Base-by-base conservation (phyloP, 2,113 vertebrate genomes). In the Petroica traversi region DNA sequence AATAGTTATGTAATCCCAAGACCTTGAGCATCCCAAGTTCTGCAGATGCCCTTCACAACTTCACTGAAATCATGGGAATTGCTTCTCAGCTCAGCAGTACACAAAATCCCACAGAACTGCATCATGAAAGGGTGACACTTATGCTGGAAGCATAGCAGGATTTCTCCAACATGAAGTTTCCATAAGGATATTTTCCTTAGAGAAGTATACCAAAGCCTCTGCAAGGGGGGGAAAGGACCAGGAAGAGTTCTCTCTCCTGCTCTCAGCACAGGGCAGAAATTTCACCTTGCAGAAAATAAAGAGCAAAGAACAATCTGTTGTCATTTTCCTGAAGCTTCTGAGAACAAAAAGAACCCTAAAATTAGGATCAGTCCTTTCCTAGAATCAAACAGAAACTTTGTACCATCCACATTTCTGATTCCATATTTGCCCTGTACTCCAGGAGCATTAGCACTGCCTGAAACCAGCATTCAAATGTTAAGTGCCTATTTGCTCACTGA, bases 351-450 rank as follows among this genome's bases (percentile, higher is more conserved):
- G 8, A 69, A 23, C 23, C 48, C 10, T 38, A 62, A 46, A 40
- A 79, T 34, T 38, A 62, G 68, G 24, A 31, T 58, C 40, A 36
- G 25, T 29, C 31, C 7, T 45, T 63, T 36, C 58, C 18, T 3
- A 40, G 18, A 59, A 51, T 71, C 28, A 34, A 55, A 67, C 45
- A 67, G 28, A 71, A 89, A n/a, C 78, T 46, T 41, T 33, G 9
- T 18, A n/a, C 28, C 19, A 5, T 46, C 20, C 8, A 4, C 62
- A 49, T 62, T 75, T 58, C 57, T 71, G 28, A 33, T 74, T 51
- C n/a, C 0, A 0, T 33, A 25, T 48, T n/a, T 57, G 20, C 31
- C 73, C n/a, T 51, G 41, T 14, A 31, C 15, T 46, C 22, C 45
- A n/a, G 26, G 36, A 86, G 26, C 45, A 24, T 33, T 9, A 63